These are phyloP conservation scores for Apostichopus leukothele DNA, from an alignment of 53 echinoderm and acorn worm species.

Conservation along the genomic window DNA sequence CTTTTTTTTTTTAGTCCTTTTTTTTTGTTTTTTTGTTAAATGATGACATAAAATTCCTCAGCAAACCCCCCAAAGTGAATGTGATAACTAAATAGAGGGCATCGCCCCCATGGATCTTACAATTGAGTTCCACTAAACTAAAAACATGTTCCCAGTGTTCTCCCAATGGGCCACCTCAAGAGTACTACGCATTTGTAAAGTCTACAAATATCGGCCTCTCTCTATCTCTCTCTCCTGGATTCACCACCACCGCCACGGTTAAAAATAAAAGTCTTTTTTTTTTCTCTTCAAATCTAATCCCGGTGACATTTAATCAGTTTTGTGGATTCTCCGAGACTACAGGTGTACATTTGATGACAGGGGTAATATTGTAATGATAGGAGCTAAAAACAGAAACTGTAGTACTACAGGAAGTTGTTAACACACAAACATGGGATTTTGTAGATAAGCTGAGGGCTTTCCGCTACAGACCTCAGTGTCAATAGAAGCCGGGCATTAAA, in stretches of 20 bases:
- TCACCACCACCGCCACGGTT: too few relatives aligned
- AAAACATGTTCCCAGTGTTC: too few relatives aligned
- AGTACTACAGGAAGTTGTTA: constrained; percentile 18
- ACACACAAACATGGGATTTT: background rate
- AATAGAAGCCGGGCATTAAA: background rate
- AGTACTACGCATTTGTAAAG: too few relatives aligned
- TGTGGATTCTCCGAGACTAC: background rate
- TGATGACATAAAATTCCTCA: background rate
- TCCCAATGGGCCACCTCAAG: too few relatives aligned
- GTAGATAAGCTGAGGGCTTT: constrained; percentile 25
- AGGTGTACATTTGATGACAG: background rate
- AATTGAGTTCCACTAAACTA: background rate
- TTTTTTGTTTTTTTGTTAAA: background rate
- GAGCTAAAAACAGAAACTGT: too few relatives aligned
- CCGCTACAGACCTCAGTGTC: constrained; percentile 12
- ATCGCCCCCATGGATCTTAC: background rate
- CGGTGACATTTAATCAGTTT: too few relatives aligned
- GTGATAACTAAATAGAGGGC: background rate
- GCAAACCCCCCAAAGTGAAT: background rate
- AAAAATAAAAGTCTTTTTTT: too few relatives aligned
- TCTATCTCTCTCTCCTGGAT: too few relatives aligned
- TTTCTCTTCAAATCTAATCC: too few relatives aligned
- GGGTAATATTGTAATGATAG: background rate
- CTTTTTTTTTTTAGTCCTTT: too few relatives aligned
- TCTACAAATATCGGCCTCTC: too few relatives aligned